Base-by-base conservation (phyloP, 2,797 vertebrate species). In the Mormyrus hasselquistii region DNA sequence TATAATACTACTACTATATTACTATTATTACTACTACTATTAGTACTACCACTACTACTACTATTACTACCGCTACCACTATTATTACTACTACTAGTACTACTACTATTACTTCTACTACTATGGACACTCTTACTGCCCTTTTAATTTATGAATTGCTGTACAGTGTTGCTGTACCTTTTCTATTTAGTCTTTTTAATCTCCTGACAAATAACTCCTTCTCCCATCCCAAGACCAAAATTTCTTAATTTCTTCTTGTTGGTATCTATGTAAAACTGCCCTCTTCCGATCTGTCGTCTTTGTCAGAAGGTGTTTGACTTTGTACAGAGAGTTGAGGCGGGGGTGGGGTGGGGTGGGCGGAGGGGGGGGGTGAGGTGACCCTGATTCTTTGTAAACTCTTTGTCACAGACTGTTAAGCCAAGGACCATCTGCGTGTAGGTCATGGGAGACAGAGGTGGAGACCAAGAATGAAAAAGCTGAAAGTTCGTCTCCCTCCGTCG, bases 101-200 rank as follows among this genome's bases (percentile, higher is more conserved):
- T 87, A 84, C 57, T 88, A 79, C 88, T 88, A 89, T 69, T 19
- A 65, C 65, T 53, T 93, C 92, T 90, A 91, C 91, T 92, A 93
- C 92, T 94, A 93, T 94, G 93, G 89, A 86, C 84, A 90, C 22
- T 38, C 92, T 91, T 92, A 90, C 84, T 73, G 87, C 90, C 89
- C 87, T 83, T 89, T 52, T 1, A n/a, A 52, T 73, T 55, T 34
- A 95, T 94, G 93, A 94, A 93, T 90, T 93, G 87, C 88, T 94
- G 93, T 95, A 94, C 93, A 95, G 92, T 90, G 89, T 93, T 19
- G 4, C 90, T 91, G 91, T 88, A 34, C 62, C 73, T 25, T 12
- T 88, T 91, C 89, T 2, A 76, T 88, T 79, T 86, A 25, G 38
- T 69, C 89, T 87, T 90, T 76, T 41, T 85, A 88, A 91, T 90